Base-by-base conservation (phyloP, 2,113 vertebrate species). In the Trachemys scripta region DNA sequence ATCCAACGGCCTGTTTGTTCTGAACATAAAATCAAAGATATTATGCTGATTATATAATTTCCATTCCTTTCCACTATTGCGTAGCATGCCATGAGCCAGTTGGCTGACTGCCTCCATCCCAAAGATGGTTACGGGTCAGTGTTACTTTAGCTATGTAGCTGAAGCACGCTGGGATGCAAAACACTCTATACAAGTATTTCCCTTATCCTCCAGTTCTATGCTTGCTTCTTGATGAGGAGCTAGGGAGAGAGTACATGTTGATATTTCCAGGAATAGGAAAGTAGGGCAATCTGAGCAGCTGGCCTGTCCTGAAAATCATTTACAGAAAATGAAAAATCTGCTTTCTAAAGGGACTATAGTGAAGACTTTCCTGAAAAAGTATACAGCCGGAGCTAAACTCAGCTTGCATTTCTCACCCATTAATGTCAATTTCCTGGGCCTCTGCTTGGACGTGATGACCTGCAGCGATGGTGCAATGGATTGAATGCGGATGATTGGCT, bases 371-470 rank as follows among this genome's bases (percentile, higher is more conserved):
- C 13, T 4, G 78, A 13, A 10, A 27, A 90, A 88, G 62, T 6
- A 84, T 0, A 10, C 1, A 81, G 14, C 6, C 80, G 85, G n/a
- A 88, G 4, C 12, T 50, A 57, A 89, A 79, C 22, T 24, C 75
- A 13, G 7, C 19, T 75, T 84, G 65, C 3, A 5, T 84, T 69
- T 91, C 99, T 99, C 98, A 99, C 99, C 99, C 99, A 99, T 99
- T 86, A 99, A 98, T 1, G 99, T 99, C 95, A 99, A 69, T 93
- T 99, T 99, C 96, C 99, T 99, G 80, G 99, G 99, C 83, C 99
- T 97, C 98, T 99, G 99, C 96, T 99, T 99, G 97, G 99, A 99
- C 42, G 99, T 99, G 98, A 99, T 99, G 98, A 99, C 99, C 97
- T 99, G 99, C 96, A 99, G 98, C 0, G 99, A 99, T 0, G 99